A percentile compares a stretch with the other conserved stretches of the same genome.
Conservation (phyloP, 2,888 invertebrate genomes). For the Ectobius pallidus region DNA sequence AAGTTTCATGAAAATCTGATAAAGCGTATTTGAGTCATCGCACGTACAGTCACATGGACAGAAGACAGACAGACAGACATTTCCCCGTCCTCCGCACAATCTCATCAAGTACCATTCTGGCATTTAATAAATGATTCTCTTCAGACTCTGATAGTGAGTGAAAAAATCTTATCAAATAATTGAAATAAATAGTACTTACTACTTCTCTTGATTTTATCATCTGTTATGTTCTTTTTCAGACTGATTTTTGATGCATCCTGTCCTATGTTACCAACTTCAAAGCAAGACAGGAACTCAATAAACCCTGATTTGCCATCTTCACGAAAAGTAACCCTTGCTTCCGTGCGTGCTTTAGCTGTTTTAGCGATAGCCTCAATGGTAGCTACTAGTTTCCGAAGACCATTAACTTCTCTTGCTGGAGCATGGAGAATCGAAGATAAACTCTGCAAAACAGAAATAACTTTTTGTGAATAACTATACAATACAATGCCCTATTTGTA, state of each 20-base stretch:
- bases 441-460: constrained; percentile 42
- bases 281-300: constrained; percentile 53
- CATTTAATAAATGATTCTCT: no score
- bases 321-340: constrained; percentile 53
- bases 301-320: constrained; percentile 50
- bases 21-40: no score
- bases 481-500: no score
- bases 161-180: no score
- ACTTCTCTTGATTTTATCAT: constrained; percentile 54
- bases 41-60: no score
- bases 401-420: constrained; percentile 54
- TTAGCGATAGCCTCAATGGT: constrained; percentile 49
- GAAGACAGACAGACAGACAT: no score
- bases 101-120: no score
- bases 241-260: constrained; percentile 47
- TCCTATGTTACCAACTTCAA: constrained; percentile 49
- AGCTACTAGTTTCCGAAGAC: constrained; percentile 52
- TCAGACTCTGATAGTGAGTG: no score
- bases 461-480: background rate
- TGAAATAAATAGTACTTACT: constrained; percentile 46
- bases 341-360: constrained; percentile 42
- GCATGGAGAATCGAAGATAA: constrained; percentile 48
- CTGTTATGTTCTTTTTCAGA: constrained; percentile 54
- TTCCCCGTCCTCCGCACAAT: no score
- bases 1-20: no score